phyloP scores from a whole-genome alignment of 2,113 vertebrate species.

The Paramisgurnus dabryanus region DNA sequence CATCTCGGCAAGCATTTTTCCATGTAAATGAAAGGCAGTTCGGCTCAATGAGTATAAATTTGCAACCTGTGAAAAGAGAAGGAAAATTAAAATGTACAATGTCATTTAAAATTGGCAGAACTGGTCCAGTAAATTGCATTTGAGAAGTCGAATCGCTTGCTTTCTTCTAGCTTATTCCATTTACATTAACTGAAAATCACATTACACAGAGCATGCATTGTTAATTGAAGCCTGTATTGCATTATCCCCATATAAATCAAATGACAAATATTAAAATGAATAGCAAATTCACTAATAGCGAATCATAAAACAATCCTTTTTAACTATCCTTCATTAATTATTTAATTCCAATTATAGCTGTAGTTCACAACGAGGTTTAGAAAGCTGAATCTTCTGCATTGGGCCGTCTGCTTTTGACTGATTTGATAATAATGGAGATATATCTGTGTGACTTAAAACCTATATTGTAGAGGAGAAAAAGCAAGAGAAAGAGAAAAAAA shows the following conservation, averaged over 20 bases:
- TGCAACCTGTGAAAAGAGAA: constrained; percentile 75
- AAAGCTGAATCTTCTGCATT: constrained; percentile 27
- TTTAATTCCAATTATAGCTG: constrained; percentile 91
- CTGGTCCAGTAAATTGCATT: constrained; percentile 85
- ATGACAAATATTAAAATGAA: constrained; percentile 93
- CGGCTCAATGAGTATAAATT: constrained; percentile 85
- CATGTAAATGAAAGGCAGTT: constrained; percentile 86
- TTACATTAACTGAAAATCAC: constrained; percentile 87
- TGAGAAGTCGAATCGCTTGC: constrained; percentile 83
- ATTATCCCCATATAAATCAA: constrained; percentile 94
- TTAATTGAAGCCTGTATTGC: constrained; percentile 90
- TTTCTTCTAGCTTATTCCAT: constrained; percentile 82
- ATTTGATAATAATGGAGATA: constrained; percentile 61
- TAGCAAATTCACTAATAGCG: constrained; percentile 91
- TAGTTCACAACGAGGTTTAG: constrained; percentile 53
- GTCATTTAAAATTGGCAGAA: constrained; percentile 88
- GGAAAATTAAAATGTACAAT: constrained; percentile 87
- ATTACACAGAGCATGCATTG: constrained; percentile 89
- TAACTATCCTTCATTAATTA: constrained; percentile 91
- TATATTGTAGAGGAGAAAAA: constrained; percentile 23
- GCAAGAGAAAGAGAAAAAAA: constrained; percentile 12
- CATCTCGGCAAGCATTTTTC: constrained; percentile 82
- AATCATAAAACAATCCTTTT: constrained; percentile 92
- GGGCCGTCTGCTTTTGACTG: constrained; percentile 55
- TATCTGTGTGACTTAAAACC: constrained; percentile 45